Conservation (phyloP, 2,797 vertebrate genomes). For the Labeo calbasu region DNA sequence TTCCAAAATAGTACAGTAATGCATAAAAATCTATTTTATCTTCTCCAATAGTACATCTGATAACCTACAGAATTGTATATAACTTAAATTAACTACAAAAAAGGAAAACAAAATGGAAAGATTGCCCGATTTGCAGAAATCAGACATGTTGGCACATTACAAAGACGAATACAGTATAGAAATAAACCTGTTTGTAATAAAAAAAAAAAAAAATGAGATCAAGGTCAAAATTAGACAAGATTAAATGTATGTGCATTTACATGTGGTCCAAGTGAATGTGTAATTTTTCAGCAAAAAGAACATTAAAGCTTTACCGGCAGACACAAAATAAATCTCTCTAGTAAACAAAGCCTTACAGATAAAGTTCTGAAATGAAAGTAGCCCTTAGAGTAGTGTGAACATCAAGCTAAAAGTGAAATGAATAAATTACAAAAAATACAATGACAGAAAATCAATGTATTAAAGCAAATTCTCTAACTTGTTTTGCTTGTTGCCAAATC, state of each 20-base stretch:
- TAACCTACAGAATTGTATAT: slow-evolving; percentile 10
- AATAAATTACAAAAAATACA: not conserved
- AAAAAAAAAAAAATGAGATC: slow-evolving; percentile 14
- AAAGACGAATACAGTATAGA: slow-evolving; percentile 21
- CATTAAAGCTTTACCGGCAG: slow-evolving; percentile 18
- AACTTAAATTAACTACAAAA: slow-evolving; percentile 20
- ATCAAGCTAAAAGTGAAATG: slow-evolving; percentile 17
- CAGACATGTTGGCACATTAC: slow-evolving; percentile 55
- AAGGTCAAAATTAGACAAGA: not conserved
- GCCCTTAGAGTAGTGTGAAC: slow-evolving; percentile 14
- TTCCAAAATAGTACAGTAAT: slow-evolving; percentile 31
- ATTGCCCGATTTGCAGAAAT: not conserved
- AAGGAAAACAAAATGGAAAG: not conserved
- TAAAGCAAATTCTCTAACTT: not conserved
- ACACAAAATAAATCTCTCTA: slow-evolving; percentile 33
- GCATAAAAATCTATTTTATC: not conserved
- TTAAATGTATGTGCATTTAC: slow-evolving; percentile 20
- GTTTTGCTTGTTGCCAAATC: slow-evolving; percentile 5
- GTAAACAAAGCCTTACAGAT: slow-evolving; percentile 16
- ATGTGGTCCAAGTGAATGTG: slow-evolving; percentile 40
- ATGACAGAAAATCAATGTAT: not conserved
- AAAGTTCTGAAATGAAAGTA: slow-evolving; percentile 6
- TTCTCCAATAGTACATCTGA: slow-evolving; percentile 25
- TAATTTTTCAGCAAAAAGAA: slow-evolving; percentile 25
- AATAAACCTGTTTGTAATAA: slow-evolving; percentile 15